phyloP scores from a whole-genome alignment of 2,113 vertebrate genomes.

The Stictonetta naevosa region DNA sequence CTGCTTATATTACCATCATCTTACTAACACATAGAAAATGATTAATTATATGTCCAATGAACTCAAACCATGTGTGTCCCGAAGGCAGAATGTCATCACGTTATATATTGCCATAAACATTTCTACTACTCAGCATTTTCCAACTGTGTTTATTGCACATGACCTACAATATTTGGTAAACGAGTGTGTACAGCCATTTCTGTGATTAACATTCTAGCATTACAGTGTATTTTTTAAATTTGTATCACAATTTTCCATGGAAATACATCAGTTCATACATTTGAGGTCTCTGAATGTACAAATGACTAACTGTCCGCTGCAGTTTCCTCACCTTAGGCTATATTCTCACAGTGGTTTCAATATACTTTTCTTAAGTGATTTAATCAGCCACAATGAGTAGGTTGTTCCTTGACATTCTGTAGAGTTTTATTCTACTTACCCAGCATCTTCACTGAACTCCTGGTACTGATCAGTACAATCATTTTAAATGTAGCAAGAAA shows the following conservation, averaged over 20 bases:
- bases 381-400: constrained; percentile 3
- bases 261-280: background rate
- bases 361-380: background rate
- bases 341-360: background rate
- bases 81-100: constrained; percentile 60
- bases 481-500: background rate
- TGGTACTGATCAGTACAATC: background rate
- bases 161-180: constrained; percentile 52
- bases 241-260: background rate
- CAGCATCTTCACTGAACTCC: background rate
- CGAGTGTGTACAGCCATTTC: background rate
- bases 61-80: constrained; percentile 48
- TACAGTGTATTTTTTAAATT: background rate
- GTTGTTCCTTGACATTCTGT: background rate
- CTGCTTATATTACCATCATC: constrained; percentile 39
- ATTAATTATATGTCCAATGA: constrained; percentile 55
- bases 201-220: background rate
- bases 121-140: constrained; percentile 58
- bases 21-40: constrained; percentile 47
- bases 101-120: constrained; percentile 59
- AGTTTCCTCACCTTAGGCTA: constrained; percentile 8
- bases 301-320: background rate
- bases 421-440: background rate
- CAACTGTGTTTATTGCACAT: constrained; percentile 11
- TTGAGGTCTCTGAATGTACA: background rate